Base-by-base conservation (phyloP, 2,797 vertebrate genomes). In the Gymnodraco acuticeps region DNA sequence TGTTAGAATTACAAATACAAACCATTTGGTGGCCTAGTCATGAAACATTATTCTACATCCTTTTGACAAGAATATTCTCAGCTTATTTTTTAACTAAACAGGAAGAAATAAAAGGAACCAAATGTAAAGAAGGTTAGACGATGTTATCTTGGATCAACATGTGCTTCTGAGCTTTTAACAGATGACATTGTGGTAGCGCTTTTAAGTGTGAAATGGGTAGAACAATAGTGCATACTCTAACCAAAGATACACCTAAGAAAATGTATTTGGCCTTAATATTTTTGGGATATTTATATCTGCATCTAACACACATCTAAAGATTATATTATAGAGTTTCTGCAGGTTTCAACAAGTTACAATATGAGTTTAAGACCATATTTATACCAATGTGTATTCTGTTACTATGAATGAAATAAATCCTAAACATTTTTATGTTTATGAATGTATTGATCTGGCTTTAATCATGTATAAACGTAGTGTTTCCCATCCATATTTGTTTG, bases 111-210 rank as follows among this genome's bases (percentile, higher is more conserved):
- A 33, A 69, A 63, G 5, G 19, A 68, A 50, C 41, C 27, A 42
- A 48, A 38, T 33, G 23, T 46, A 53, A 53, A 27, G 8, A 66
- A 33, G 11, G 10, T 47, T 10, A 46, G 4, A 31, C 4, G 27
- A 38, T 17, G 19, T 42, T 33, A 52, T 23, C 14, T 64, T 52
- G 3, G 4, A 67, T 33, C 16, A 46, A 19, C 10, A 51, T 23
- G 50, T 10, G 3, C 38, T 20, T 56, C 19, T 51, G 53, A 61
- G 42, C 14, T 60, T 75, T 75, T n/a, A 42, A 23, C 20, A 42
- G 2, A 41, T 47, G 48, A 38, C 42, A n/a, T 47, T 14, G 17
- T 51, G 10, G 38, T 27, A 5, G 27, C 27, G 4, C 27, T 27
- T 27, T 5, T 27, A 27, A 27, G 27, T 27, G 27, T 27, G 1